Evolutionary conservation across 1,140 invertebrate species (phyloP), one percentile per base, ranked within the genome.

Genomic region (Bombus huntii): DNA sequence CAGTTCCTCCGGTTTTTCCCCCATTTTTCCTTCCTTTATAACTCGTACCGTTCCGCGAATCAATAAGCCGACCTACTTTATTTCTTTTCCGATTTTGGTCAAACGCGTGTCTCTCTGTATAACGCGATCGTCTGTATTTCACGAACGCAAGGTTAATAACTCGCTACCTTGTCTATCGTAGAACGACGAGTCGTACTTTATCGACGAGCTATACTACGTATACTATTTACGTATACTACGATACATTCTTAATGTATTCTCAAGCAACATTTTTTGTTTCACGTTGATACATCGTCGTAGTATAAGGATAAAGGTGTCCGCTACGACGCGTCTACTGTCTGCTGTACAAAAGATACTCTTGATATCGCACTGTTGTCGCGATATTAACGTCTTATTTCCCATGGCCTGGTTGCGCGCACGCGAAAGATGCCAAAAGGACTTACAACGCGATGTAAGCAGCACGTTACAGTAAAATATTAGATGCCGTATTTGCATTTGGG

Each of bases 11-110:
- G 9, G 25, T 42, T 42, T 28, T 47, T 25, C 5, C 5, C 22
- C 18, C 73, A 0, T 34, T 31, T 74, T 74, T 10, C 31, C 6
- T 25, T 31, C n/a, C n/a, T 9, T 44, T 53, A 22, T n/a, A 31
- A 18, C 31, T 12, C 42, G 39, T 53, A 39, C 37, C 18, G 31
- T 76, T 15, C 31, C 6, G 28, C 8, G 39, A 78, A 65, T 78
- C 57, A 39, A 68, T 73, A 73, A 73, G 72, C 39, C 22, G 42
- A 44, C 72, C 72, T 37, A 73, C 28, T 62, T 62, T n/a, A 28
- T 73, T 73, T 31, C 8, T n/a, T 44, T 47, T 18, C 6, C 1
- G 8, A 34, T 10, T 68, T 44, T n/a, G 3, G 2, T 31, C 28
- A 1, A 73, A 73, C n/a, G 13, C 42, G 15, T 28, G 34, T 37